Evolutionary conservation across 2,113 vertebrate species (phyloP).

Genomic region (Notechis scutatus): DNA sequence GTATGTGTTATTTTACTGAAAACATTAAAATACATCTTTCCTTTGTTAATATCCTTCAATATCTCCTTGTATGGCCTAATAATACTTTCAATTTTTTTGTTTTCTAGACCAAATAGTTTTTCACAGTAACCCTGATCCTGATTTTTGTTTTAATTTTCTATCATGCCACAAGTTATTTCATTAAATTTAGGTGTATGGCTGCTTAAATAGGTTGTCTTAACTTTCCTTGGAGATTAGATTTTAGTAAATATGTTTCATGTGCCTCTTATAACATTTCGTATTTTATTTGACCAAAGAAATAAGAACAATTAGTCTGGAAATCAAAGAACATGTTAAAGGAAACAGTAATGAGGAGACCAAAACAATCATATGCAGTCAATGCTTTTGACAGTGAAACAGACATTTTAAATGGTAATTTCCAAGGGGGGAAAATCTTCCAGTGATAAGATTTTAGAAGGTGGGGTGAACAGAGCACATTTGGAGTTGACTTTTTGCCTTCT

Average conservation of each 20-base stretch:
- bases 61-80: constrained; percentile 18
- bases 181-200: constrained; percentile 7
- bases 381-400: neutral
- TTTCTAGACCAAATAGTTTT: neutral
- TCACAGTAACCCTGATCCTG: neutral
- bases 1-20: constrained; percentile 1
- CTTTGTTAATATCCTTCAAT: constrained; percentile 39
- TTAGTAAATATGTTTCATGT: constrained; percentile 56
- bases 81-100: constrained; percentile 34
- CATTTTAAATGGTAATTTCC: neutral
- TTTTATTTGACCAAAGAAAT: constrained; percentile 43
- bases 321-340: constrained; percentile 19
- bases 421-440: neutral
- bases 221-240: constrained; percentile 58
- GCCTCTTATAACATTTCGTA: constrained; percentile 33
- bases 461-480: constrained; percentile 10
- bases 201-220: constrained; percentile 52
- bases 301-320: constrained; percentile 37
- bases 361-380: neutral
- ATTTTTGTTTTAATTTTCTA: constrained; percentile 45
- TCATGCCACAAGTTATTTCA: constrained; percentile 40
- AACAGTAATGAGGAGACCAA: constrained; percentile 25
- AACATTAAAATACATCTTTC: constrained; percentile 21
- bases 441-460: neutral
- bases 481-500: constrained; percentile 9